Conservation (phyloP, 2,888 invertebrate genomes). For the Nymphalis c-album region DNA sequence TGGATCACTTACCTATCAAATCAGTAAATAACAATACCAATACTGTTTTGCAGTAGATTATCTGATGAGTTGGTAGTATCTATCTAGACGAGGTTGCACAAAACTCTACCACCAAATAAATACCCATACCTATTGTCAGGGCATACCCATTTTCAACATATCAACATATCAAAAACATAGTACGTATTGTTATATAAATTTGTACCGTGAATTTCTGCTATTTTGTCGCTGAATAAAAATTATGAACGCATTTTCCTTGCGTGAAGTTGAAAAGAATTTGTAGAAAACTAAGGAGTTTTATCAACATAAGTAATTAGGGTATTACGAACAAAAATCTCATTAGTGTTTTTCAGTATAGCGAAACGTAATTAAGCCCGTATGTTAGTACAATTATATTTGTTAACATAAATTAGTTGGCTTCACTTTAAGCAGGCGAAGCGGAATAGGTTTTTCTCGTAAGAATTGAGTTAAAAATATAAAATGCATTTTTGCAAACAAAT, state of each 20-base stretch:
- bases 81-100: too few species aligned
- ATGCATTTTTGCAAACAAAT: too few species aligned
- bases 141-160: too few species aligned
- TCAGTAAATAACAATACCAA: too few species aligned
- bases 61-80: too few species aligned
- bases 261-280: constrained; percentile 21
- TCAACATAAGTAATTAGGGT: constrained; percentile 33
- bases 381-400: constrained; percentile 13
- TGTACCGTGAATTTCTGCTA: neutral
- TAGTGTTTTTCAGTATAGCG: constrained; percentile 27
- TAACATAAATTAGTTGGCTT: constrained; percentile 18
- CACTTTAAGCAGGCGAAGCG: neutral
- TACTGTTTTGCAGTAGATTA: too few species aligned
- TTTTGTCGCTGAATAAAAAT: constrained; percentile 10
- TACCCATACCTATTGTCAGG: too few species aligned
- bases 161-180: too few species aligned
- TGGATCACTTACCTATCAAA: too few species aligned
- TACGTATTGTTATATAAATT: neutral
- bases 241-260: constrained; percentile 11
- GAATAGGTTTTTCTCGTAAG: neutral
- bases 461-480: neutral
- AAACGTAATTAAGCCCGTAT: constrained; percentile 22
- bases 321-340: constrained; percentile 34
- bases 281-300: constrained; percentile 29
- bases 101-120: too few species aligned